phyloP scores from a whole-genome alignment of 2,113 vertebrate species.

The Ptilorrhoa leucosticta region DNA sequence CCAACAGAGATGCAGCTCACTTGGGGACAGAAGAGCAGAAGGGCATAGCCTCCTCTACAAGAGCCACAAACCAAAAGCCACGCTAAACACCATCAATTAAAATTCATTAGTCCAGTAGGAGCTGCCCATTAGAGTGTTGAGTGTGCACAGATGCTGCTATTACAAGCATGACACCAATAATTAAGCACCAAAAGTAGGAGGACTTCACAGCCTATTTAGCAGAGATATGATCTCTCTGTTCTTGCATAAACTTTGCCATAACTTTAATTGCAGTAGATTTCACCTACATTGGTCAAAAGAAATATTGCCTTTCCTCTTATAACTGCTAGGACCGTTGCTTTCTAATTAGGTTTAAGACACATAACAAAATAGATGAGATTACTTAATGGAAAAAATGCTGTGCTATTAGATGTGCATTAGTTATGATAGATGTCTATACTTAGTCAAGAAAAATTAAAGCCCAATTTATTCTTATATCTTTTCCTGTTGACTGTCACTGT shows the following conservation, averaged over 20 bases:
- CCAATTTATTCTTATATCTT: slow-evolving; percentile 68
- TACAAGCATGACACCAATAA: slow-evolving; percentile 73
- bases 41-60: slow-evolving; percentile 67
- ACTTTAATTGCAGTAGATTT: slow-evolving; percentile 63
- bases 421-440: slow-evolving; percentile 72
- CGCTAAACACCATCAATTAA: slow-evolving; percentile 80
- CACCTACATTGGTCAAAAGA: slow-evolving; percentile 55
- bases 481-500: slow-evolving; percentile 59
- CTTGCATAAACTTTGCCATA: slow-evolving; percentile 65
- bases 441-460: slow-evolving; percentile 74
- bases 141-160: slow-evolving; percentile 77
- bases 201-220: slow-evolving; percentile 74
- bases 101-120: slow-evolving; percentile 85
- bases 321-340: slow-evolving; percentile 46
- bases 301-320: slow-evolving; percentile 51
- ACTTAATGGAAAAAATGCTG: slow-evolving; percentile 22
- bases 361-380: slow-evolving; percentile 65
- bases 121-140: slow-evolving; percentile 75
- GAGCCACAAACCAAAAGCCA: slow-evolving; percentile 72
- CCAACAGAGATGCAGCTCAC: slow-evolving; percentile 65
- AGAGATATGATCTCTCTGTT: slow-evolving; percentile 65
- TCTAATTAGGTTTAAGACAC: slow-evolving; percentile 71
- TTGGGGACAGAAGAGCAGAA: slow-evolving; percentile 74
- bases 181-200: slow-evolving; percentile 73
- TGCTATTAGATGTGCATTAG: slow-evolving; percentile 63